Conservation (phyloP, 2,113 vertebrate species). For the Lampris megalopsis region DNA sequence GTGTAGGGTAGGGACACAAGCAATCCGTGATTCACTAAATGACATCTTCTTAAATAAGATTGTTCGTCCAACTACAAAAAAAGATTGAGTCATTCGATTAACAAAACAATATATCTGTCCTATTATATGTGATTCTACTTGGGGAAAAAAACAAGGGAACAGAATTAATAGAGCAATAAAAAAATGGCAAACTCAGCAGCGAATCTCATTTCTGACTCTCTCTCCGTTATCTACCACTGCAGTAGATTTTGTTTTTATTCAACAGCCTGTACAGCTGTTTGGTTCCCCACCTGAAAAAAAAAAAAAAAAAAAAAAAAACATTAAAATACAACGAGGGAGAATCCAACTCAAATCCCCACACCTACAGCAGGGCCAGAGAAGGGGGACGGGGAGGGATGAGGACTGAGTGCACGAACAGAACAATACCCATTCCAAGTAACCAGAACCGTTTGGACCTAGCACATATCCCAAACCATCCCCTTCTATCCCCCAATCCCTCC, state of each 20-base stretch:
- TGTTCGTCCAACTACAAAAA: constrained; percentile 70
- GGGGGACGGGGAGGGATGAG: constrained; percentile 48
- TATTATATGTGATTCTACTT: constrained; percentile 61
- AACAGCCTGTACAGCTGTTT: constrained; percentile 56
- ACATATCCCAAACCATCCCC: constrained; percentile 22
- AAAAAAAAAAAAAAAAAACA: neutral
- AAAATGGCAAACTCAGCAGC: constrained; percentile 82
- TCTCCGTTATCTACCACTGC: constrained; percentile 48
- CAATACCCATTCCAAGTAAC: constrained; percentile 48
- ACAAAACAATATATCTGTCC: constrained; percentile 58
- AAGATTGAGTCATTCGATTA: constrained; percentile 53
- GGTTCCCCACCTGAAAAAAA: constrained; percentile 9
- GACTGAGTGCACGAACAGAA: constrained; percentile 28
- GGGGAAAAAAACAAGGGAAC: constrained; percentile 23
- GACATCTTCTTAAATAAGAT: constrained; percentile 60
- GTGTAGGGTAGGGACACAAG: constrained; percentile 16
- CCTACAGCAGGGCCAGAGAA: constrained; percentile 49
- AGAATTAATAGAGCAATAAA: constrained; percentile 66
- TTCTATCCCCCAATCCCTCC: constrained; percentile 22
- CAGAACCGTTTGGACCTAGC: constrained; percentile 32
- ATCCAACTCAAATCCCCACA: constrained; percentile 60
- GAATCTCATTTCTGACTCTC: constrained; percentile 60
- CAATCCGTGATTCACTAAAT: constrained; percentile 65
- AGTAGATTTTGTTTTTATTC: constrained; percentile 56
- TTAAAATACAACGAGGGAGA: constrained; percentile 56